phyloP scores from a whole-genome alignment of 2,888 invertebrate genomes.

The Scaptomyza cyrtandrae region DNA sequence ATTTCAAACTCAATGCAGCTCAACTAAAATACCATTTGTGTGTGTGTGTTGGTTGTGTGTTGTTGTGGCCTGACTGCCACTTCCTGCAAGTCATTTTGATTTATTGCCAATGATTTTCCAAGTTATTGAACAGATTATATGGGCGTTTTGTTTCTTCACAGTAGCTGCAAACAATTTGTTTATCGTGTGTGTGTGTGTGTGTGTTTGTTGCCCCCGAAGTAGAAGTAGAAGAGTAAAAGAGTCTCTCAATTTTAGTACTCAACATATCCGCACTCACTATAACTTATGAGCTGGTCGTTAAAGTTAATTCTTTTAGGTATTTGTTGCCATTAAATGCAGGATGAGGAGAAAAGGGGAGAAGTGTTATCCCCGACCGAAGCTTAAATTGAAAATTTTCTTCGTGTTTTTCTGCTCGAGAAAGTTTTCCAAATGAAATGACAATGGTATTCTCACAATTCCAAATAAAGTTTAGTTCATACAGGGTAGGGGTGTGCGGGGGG shows the following conservation, averaged over 20 bases:
- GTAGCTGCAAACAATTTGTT: conserved; percentile 75
- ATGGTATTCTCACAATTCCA: conserved; percentile 41
- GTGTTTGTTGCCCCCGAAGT: too few species aligned
- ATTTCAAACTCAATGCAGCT: conserved; percentile 46
- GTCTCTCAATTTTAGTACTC: conserved; percentile 21
- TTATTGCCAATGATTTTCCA: conserved; percentile 83
- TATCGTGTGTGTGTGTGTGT: conserved; percentile 16
- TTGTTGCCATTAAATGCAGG: conserved; percentile 63
- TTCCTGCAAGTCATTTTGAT: conserved; percentile 82
- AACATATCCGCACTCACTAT: conserved; percentile 27
- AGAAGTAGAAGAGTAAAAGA: too few species aligned
- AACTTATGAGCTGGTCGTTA: conserved; percentile 60
- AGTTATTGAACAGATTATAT: conserved; percentile 83
- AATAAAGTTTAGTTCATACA: conserved; percentile 22
- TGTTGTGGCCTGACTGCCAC: conserved; percentile 37
- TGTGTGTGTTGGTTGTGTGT: conserved; percentile 4
- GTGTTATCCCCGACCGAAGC: too few species aligned
- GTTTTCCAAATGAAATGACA: conserved; percentile 78
- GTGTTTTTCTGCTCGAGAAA: conserved; percentile 62
- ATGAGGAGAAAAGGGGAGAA: not conserved
- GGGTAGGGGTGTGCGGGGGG: not conserved
- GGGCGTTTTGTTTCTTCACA: conserved; percentile 71
- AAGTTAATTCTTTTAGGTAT: conserved; percentile 7
- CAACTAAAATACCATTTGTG: conserved; percentile 40
- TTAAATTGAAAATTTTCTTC: conserved; percentile 72